phyloP scores from a whole-genome alignment of 2,888 invertebrate species.

The Temnothorax unifasciatus region DNA sequence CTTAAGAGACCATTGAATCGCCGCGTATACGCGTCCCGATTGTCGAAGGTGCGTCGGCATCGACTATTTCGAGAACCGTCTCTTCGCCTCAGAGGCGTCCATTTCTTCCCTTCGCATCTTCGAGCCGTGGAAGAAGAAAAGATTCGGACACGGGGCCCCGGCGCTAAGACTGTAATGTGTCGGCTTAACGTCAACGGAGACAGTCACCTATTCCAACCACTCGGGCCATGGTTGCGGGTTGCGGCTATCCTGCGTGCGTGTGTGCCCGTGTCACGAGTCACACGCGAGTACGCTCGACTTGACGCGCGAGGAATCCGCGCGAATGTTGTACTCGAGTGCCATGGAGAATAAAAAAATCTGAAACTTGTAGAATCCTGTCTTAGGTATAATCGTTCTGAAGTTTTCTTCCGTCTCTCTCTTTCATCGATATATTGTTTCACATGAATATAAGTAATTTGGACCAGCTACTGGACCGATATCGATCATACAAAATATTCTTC shows the following conservation, averaged over 20 bases:
- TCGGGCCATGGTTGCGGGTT: constrained; percentile 39
- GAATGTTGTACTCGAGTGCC: constrained; percentile 24
- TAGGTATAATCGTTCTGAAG: not conserved
- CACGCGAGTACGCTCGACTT: constrained; percentile 34
- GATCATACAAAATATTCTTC: not conserved
- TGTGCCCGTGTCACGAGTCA: constrained; percentile 44
- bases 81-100: constrained; percentile 24
- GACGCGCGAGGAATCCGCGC: constrained; percentile 46
- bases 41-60: constrained; percentile 52
- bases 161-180: constrained; percentile 75
- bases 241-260: constrained; percentile 31
- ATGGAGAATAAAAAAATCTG: constrained; percentile 12
- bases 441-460: not conserved
- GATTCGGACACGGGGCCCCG: constrained; percentile 60
- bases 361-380: constrained; percentile 57
- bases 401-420: not conserved
- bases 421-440: not conserved
- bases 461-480: not conserved
- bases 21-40: constrained; percentile 32
- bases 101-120: constrained; percentile 16
- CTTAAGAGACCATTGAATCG: constrained; percentile 34
- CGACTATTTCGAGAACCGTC: constrained; percentile 61
- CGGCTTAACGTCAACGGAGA: constrained; percentile 79
- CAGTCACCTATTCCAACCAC: constrained; percentile 71
- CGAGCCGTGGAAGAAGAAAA: constrained; percentile 41